Evolutionary conservation across 2,113 vertebrate genomes (phyloP).

Genomic region (Pogona vitticeps): DNA sequence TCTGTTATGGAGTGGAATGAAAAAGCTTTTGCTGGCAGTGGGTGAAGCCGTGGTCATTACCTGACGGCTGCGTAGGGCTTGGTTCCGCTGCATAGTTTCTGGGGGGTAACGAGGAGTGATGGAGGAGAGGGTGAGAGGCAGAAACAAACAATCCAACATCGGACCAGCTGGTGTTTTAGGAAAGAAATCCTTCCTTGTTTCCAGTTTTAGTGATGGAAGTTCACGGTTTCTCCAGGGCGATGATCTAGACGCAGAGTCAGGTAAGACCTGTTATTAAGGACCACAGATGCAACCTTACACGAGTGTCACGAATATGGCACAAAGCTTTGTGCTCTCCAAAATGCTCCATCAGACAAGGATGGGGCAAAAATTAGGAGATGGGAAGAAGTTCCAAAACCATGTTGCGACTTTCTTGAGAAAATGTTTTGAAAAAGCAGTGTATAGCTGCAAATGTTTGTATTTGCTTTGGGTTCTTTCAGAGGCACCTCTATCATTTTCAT

Average conservation of each 20-base stretch:
- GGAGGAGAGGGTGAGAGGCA: accelerated
- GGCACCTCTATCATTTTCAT: too few relatives aligned
- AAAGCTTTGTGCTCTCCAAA: too few relatives aligned
- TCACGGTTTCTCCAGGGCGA: background rate
- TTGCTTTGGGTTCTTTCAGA: too few relatives aligned
- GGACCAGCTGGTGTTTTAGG: background rate
- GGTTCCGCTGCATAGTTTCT: background rate
- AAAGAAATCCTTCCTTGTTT: background rate
- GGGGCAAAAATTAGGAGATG: too few relatives aligned
- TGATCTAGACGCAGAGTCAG: too few relatives aligned
- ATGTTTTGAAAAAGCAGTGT: too few relatives aligned
- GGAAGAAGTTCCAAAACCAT: too few relatives aligned
- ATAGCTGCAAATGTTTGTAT: too few relatives aligned
- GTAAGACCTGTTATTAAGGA: background rate
- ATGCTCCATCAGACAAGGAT: too few relatives aligned
- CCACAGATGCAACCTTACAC: background rate
- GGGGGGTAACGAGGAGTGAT: background rate
- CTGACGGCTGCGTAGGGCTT: background rate
- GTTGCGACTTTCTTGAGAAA: too few relatives aligned
- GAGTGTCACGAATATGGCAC: too few relatives aligned
- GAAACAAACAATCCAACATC: background rate
- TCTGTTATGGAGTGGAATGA: background rate
- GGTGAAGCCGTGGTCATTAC: conserved; percentile 17
- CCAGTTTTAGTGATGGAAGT: background rate
- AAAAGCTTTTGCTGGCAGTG: background rate